These are phyloP conservation scores for Microtus montanus DNA, from an alignment of 2,113 vertebrate species.

Conservation along the genomic window DNA sequence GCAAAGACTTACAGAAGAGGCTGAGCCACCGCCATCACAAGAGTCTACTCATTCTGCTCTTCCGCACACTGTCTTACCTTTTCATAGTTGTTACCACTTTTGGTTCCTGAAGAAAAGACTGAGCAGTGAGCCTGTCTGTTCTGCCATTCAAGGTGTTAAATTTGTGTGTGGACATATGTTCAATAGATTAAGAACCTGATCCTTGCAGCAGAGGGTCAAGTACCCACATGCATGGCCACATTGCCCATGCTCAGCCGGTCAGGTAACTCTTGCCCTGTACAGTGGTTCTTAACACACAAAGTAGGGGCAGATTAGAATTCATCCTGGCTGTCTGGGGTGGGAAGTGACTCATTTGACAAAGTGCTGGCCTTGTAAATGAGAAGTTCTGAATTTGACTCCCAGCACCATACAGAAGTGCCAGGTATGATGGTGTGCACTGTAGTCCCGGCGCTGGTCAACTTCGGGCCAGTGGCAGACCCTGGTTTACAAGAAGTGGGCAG, in stretches of 20 bases:
- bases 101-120: slow-evolving; percentile 53
- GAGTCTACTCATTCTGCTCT: not conserved
- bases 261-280: not conserved
- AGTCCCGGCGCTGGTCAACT: not conserved
- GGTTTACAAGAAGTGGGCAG: too few relatives aligned
- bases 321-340: not conserved
- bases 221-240: accelerated
- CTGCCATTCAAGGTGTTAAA: slow-evolving; percentile 57
- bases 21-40: not conserved
- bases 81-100: slow-evolving; percentile 46
- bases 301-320: not conserved
- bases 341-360: not conserved
- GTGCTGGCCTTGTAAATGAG: not conserved
- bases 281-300: not conserved
- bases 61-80: slow-evolving; percentile 42
- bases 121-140: slow-evolving; percentile 48
- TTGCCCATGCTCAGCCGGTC: not conserved
- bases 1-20: slow-evolving; percentile 22
- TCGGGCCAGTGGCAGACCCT: not conserved
- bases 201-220: slow-evolving; percentile 59
- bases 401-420: not conserved
- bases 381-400: not conserved
- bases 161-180: not conserved
- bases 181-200: slow-evolving; percentile 58
- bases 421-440: not conserved